A percentile compares a stretch with the other conserved stretches of the same genome.
Evolutionary conservation across 2,113 vertebrate genomes (phyloP).

Genomic region (Eublepharis macularius): DNA sequence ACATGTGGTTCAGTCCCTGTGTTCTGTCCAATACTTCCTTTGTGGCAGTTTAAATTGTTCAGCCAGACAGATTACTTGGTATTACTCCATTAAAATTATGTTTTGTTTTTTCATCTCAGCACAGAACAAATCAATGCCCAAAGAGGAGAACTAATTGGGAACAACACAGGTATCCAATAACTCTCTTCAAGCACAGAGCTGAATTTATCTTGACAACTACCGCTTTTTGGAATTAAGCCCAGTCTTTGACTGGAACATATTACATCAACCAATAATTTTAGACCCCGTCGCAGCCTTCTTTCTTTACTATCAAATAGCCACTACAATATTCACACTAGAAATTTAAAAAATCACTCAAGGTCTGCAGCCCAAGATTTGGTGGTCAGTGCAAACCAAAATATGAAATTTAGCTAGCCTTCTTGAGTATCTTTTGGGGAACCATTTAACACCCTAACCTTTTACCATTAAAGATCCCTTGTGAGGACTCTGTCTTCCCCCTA

Average conservation of each 20-base stretch:
- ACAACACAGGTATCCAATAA: neutral
- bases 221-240: neutral
- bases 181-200: fast-evolving
- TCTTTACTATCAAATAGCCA: neutral
- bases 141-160: neutral
- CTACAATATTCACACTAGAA: fast-evolving
- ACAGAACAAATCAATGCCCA: fast-evolving
- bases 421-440: too few species aligned
- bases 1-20: neutral
- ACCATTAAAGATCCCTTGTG: too few species aligned
- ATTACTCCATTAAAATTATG: fast-evolving
- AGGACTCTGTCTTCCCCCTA: neutral
- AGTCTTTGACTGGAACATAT: constrained; percentile 16
- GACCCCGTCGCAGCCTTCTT: neutral
- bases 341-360: neutral
- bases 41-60: neutral
- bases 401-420: neutral
- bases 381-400: neutral
- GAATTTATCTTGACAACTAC: neutral
- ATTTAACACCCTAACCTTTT: neutral
- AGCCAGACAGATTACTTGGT: neutral
- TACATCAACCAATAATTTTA: constrained; percentile 42
- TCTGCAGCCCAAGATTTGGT: neutral
- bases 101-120: neutral
- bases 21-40: neutral